Percentiles rank a stretch among this genome's conserved stretches.
Evolutionary conservation across 1,140 invertebrate species (phyloP).

Genomic region (Camponotus pennsylvanicus): DNA sequence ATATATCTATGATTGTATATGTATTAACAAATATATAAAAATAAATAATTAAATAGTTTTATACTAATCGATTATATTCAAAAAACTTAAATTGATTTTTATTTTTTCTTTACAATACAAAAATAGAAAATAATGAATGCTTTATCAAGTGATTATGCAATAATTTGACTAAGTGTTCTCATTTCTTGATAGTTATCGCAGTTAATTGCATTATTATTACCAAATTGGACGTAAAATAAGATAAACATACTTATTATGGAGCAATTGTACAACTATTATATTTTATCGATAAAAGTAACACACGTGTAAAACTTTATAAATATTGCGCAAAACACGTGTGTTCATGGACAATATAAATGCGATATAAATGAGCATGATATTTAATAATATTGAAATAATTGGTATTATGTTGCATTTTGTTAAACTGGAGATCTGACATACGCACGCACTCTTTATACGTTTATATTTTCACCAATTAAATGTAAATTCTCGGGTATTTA

Average conservation of each 20-base stretch:
- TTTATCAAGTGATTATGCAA: neutral
- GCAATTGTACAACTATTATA: constrained; percentile 41
- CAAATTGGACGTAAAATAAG: neutral
- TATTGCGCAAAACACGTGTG: constrained; percentile 24
- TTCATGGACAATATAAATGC: constrained; percentile 55
- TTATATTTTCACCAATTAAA: constrained; percentile 64
- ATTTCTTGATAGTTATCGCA: neutral
- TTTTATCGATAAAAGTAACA: constrained; percentile 40
- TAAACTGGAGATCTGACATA: constrained; percentile 63
- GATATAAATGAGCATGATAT: constrained; percentile 61
- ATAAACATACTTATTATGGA: constrained; percentile 29
- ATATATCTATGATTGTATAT: neutral
- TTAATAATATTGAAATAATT: constrained; percentile 64
- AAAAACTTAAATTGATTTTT: neutral
- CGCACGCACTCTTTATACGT: constrained; percentile 61
- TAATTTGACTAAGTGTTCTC: neutral
- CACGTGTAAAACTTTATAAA: constrained; percentile 43
- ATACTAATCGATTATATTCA: neutral
- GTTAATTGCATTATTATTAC: constrained; percentile 11
- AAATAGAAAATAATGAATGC: neutral
- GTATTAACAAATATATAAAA: neutral
- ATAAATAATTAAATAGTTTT: neutral
- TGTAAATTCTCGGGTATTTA: constrained; percentile 59
- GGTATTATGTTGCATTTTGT: constrained; percentile 62
- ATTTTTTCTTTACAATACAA: neutral